phyloP scores from a whole-genome alignment of 2,113 vertebrate genomes.

The Dolichotis patagonum region DNA sequence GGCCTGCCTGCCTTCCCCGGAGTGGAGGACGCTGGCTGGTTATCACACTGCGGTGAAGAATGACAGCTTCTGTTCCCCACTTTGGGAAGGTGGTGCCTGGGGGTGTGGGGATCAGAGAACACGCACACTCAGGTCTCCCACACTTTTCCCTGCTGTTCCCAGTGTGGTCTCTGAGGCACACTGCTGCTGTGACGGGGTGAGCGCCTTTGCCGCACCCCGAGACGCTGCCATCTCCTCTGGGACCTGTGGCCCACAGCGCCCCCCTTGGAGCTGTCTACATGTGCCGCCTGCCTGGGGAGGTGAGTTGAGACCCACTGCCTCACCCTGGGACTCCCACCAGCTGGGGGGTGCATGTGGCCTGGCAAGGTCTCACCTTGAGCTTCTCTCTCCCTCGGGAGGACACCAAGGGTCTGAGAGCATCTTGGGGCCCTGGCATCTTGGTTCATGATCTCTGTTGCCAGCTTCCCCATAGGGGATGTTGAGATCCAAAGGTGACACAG shows the following conservation, averaged over 20 bases:
- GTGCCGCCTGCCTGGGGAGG: neutral
- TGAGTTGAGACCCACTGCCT: no score
- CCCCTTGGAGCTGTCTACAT: neutral
- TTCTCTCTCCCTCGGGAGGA: neutral
- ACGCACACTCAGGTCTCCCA: no score
- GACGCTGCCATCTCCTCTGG: no score
- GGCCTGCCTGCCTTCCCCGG: no score
- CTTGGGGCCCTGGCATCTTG: neutral
- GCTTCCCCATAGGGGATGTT: neutral
- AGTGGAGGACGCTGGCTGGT: no score
- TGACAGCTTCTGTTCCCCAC: no score
- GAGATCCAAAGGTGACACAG: neutral
- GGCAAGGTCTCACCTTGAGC: neutral
- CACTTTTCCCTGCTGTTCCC: neutral
- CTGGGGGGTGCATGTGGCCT: neutral
- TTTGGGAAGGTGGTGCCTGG: no score
- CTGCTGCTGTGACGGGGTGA: neutral
- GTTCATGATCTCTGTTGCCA: neutral
- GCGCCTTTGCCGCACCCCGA: neutral
- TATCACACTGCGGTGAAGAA: no score
- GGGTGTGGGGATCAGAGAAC: no score
- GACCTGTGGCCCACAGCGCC: no score
- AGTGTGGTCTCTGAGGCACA: neutral
- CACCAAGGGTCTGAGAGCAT: no score
- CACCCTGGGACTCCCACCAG: neutral